Conservation (phyloP, 1,140 invertebrate genomes). For the Cydia strobilella region DNA sequence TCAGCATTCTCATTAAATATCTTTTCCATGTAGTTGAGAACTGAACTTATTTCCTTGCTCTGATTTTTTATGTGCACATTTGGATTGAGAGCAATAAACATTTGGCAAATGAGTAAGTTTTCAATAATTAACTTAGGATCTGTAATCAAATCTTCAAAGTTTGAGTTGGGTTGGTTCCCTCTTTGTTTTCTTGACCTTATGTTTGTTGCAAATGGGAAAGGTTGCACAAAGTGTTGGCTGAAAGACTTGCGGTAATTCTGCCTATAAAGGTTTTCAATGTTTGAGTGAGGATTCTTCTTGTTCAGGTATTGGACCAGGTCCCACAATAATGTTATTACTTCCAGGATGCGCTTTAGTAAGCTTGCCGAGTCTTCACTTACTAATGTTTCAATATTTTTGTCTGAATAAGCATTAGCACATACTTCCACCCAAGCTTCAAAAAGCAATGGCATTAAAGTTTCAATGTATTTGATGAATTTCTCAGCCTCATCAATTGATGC, state of each 20-base stretch:
- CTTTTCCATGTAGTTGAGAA: conserved; percentile 76
- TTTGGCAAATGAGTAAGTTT: conserved; percentile 79
- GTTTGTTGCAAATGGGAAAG: conserved; percentile 80
- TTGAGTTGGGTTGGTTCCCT: conserved; percentile 40
- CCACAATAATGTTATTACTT: conserved; percentile 81
- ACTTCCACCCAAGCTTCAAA: conserved; percentile 89
- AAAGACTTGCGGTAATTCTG: conserved; percentile 78
- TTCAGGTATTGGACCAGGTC: conserved; percentile 74
- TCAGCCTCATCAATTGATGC: conserved; percentile 64
- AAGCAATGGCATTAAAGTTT: conserved; percentile 84
- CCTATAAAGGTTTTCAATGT: conserved; percentile 75
- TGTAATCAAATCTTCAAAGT: conserved; percentile 54
- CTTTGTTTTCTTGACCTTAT: conserved; percentile 51
- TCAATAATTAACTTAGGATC: conserved; percentile 78
- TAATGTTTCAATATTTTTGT: conserved; percentile 65
- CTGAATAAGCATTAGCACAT: conserved; percentile 70
- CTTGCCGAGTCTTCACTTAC: conserved; percentile 80
- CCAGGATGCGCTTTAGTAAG: conserved; percentile 80
- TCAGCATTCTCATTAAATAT: conserved; percentile 57
- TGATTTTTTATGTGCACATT: conserved; percentile 66
- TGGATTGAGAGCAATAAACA: conserved; percentile 76
- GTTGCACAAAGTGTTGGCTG: conserved; percentile 75
- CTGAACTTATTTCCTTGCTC: conserved; percentile 54
- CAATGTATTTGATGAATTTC: conserved; percentile 80
- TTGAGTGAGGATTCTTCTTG: conserved; percentile 52